Conservation (phyloP, 2,888 invertebrate species). For the Blastobasis lacticolella region DNA sequence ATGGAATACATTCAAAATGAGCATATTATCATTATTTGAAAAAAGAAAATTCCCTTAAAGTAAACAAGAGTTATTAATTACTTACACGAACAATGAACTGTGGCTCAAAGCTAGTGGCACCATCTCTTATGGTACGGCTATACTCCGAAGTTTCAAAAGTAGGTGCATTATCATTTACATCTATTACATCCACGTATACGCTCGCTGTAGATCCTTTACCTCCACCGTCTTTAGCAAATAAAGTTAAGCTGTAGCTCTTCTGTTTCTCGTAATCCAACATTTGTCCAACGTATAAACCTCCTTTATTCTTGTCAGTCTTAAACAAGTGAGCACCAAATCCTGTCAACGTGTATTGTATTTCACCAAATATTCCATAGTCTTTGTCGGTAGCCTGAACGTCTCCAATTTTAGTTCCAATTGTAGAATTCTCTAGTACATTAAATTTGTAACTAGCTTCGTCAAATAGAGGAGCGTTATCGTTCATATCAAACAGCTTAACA, state of each 20-base stretch:
- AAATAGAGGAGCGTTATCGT: slow-evolving; percentile 86
- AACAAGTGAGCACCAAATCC: slow-evolving; percentile 88
- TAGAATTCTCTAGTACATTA: slow-evolving; percentile 78
- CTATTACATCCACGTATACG: slow-evolving; percentile 80
- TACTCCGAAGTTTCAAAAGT: slow-evolving; percentile 81
- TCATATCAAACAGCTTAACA: slow-evolving; percentile 81
- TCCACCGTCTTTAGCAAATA: slow-evolving; percentile 88
- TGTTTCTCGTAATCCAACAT: slow-evolving; percentile 85
- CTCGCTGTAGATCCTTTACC: slow-evolving; percentile 81
- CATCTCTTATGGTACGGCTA: slow-evolving; percentile 83
- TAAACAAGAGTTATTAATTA: slow-evolving; percentile 6
- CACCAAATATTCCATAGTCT: slow-evolving; percentile 82
- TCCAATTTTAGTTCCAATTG: slow-evolving; percentile 76
- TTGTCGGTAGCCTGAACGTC: slow-evolving; percentile 80
- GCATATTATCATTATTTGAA: too few relatives aligned
- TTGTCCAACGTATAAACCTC: slow-evolving; percentile 79
- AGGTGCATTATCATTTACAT: slow-evolving; percentile 86
- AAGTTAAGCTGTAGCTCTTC: slow-evolving; percentile 84
- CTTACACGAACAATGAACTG: slow-evolving; percentile 81
- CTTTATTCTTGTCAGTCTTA: slow-evolving; percentile 77
- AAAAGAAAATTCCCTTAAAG: too few relatives aligned
- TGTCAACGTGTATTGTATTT: slow-evolving; percentile 81
- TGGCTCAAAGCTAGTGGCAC: slow-evolving; percentile 83
- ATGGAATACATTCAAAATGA: too few relatives aligned
- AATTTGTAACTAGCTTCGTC: slow-evolving; percentile 77